Base-by-base conservation (phyloP, 2,888 invertebrate species). In the Mycalesis mineus region DNA sequence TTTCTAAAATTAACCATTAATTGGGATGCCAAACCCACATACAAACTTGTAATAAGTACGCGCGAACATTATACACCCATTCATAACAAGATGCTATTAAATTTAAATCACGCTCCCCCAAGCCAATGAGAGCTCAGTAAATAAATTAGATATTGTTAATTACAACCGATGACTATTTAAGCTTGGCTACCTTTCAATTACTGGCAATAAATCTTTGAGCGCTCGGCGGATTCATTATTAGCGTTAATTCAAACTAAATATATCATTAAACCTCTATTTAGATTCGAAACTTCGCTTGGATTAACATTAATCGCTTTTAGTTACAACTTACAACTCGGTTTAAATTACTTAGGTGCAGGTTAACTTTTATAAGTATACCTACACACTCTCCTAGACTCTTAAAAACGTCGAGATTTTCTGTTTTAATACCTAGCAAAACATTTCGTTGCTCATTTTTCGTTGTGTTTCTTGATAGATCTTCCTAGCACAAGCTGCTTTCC, bases 101-200 rank as follows among this genome's bases (percentile, higher is more conserved):
- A 22, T 4, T 22, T 22, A 22, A 22, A 22, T 22, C 2, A 22
- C 22, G 22, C 22, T 17, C 37, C 8, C 22, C 13, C 36, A 22
- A 13, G 37, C n/a, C 37, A 37, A 37, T 7, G 11, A 14, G 11
- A 11, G 11, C 36, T 36, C 40, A 9, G 9, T 48, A 22, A 22
- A 48, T 29, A 48, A 48, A 55, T 55, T 48, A 55, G 36, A 55
- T 49, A 29, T 56, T 39, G 41, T 42, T 56, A 49, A 56, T 56
- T 45, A 52, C 22, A 48, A 36, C 3, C 36, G 41, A 41, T 41
- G 17, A 41, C 45, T 31, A 31, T 51, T 44, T 51, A 51, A 45
- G 51, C 39, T 51, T 40, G 51, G 22, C 31, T 31, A 51, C 57
- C 51, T 39, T 51, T 57, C 44, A 57, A 57, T 57, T 51, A 57